Evolutionary conservation across 2,113 vertebrate genomes (phyloP).

Genomic region (Micronycteris hirsuta): DNA sequence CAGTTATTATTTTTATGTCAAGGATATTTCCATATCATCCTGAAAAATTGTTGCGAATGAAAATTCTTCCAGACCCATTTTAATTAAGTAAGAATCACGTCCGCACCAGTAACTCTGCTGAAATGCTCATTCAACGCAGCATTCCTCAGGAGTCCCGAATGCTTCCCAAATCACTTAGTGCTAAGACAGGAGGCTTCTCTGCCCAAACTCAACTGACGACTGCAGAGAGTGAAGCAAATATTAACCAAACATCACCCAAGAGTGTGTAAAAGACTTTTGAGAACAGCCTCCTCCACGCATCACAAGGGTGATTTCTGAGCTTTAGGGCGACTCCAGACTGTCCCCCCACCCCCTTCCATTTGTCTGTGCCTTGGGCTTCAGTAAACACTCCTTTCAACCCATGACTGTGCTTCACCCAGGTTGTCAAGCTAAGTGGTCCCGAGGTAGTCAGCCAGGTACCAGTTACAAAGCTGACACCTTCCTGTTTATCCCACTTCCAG

Average conservation of each 20-base stretch:
- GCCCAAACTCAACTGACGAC: not conserved
- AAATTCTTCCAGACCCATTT: not conserved
- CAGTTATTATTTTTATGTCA: not conserved
- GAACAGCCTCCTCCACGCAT: not conserved
- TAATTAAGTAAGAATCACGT: not conserved
- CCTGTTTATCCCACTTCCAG: not conserved
- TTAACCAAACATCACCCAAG: not conserved
- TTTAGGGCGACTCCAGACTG: not conserved
- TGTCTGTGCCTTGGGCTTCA: not conserved
- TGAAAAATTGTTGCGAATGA: not conserved
- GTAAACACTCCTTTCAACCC: not conserved
- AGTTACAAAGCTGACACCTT: not conserved
- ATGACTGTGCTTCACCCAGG: not conserved
- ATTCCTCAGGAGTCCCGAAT: not conserved
- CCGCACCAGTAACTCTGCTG: not conserved
- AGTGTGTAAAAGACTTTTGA: rapidly evolving
- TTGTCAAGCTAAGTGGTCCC: not conserved
- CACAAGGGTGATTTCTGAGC: not conserved
- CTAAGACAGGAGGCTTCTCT: not conserved
- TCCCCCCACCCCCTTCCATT: not conserved
- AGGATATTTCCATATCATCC: not conserved
- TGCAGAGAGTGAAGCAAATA: not conserved
- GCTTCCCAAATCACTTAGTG: not conserved
- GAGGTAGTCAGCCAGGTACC: not conserved
- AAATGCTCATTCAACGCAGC: not conserved